phyloP scores from a whole-genome alignment of 2,888 invertebrate species.

The Ophion ellenae region DNA sequence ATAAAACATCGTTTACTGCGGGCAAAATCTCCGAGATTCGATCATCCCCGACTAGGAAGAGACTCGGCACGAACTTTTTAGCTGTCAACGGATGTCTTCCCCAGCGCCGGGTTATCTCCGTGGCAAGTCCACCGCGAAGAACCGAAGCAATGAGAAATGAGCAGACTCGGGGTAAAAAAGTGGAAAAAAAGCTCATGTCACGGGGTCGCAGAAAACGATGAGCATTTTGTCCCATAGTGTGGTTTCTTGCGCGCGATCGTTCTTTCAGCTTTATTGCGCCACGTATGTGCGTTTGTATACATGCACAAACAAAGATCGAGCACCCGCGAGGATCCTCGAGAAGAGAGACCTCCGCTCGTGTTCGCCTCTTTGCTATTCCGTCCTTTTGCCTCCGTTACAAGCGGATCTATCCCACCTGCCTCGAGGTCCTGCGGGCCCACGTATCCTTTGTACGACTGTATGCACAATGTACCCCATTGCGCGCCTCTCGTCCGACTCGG shows the following conservation, averaged over 20 bases:
- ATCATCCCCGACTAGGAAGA: background rate
- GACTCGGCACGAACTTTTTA: background rate
- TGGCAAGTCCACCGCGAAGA: background rate
- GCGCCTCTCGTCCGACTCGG: constrained; percentile 18
- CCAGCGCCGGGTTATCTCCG: constrained; percentile 10
- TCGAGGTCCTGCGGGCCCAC: constrained; percentile 2
- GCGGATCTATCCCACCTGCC: constrained; percentile 55
- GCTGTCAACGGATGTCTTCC: constrained; percentile 1
- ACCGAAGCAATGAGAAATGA: constrained; percentile 16
- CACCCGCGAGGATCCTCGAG: constrained; percentile 22
- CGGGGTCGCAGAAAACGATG: constrained; percentile 30
- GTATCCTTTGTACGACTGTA: background rate
- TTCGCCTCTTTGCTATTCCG: constrained; percentile 32
- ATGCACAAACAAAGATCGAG: constrained; percentile 25
- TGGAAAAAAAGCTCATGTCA: constrained; percentile 33
- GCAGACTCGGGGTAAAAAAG: background rate
- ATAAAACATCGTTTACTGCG: constrained; percentile 19
- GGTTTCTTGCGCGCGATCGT: constrained; percentile 42
- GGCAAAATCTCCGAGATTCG: constrained; percentile 5
- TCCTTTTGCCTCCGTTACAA: constrained; percentile 42
- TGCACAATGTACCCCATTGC: constrained; percentile 8
- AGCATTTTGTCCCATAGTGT: constrained; percentile 48
- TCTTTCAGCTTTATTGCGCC: background rate
- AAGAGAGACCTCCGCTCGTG: constrained; percentile 14
- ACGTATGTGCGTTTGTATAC: background rate